Evolutionary conservation across 2,797 vertebrate species (phyloP), one percentile per base, ranked within the genome.

Genomic region (Coregonus suidteri): DNA sequence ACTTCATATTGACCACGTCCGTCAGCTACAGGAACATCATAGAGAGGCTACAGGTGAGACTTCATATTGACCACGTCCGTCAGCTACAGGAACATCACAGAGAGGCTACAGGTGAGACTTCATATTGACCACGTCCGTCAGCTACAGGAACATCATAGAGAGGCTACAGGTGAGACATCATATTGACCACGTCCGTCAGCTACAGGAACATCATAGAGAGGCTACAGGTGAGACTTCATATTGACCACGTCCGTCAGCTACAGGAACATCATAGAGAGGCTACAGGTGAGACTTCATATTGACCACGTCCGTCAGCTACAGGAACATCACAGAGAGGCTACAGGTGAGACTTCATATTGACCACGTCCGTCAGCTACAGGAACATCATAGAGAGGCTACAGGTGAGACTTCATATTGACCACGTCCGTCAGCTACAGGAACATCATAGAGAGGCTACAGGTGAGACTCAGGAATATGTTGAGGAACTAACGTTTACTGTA

Each of bases 391-490:
- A 99, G 91, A 92, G 97, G 80, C 74, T 99, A 0, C 64, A 66
- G 64, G 64, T 54, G 53, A 16, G 53, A 54, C 53, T 15, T 54
- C 16, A 54, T 54, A 16, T 14, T 15, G 53, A 6, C 16, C 14
- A 87, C 1, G 62, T 65, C 96, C 73, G 92, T 96, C 78, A 98
- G 99, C 90, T 99, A 99, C 89, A 94, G 97, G 37, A 41, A 41
- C 37, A 41, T 41, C 37, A 99, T 99, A 3, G 98, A 99, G 91
- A 92, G 97, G 80, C 74, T 99, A 0, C 98, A 99, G 97, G 97
- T 99, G 80, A 86, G 64, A 51, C 18, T 25, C 53, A 18, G 53
- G 53, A 56, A 47, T 47, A 13, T 47, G 9, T 47, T 47, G 41
- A 47, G 41, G 41, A 18, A n/a, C 16, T 16, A 56, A 56, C 16